A percentile compares a stretch with the other conserved stretches of the same genome.
Evolutionary conservation across 2,888 invertebrate genomes (phyloP).

Genomic region (Poecilobothrus nobilitatus): DNA sequence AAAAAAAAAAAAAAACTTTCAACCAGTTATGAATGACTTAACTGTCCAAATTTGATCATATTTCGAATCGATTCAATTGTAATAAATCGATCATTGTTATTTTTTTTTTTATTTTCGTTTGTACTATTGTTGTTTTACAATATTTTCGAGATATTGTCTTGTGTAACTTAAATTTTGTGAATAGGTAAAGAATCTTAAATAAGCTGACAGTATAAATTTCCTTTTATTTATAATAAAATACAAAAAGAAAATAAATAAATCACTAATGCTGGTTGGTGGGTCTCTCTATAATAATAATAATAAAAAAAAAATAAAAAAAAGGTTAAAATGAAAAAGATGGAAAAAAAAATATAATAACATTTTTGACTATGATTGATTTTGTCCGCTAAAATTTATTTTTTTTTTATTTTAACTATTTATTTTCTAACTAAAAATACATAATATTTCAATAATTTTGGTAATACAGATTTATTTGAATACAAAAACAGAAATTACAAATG

Average conservation of each 20-base stretch:
- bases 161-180: too few species aligned
- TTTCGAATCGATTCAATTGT: not conserved
- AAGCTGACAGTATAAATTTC: not conserved
- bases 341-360: too few species aligned
- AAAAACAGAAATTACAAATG: too few species aligned
- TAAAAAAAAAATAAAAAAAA: not conserved
- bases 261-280: not conserved
- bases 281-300: not conserved
- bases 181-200: not conserved
- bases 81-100: not conserved
- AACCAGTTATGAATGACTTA: too few species aligned
- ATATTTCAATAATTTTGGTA: too few species aligned
- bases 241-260: too few species aligned
- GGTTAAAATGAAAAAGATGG: too few species aligned
- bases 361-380: slow-evolving; percentile 2
- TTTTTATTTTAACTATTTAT: too few species aligned
- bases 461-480: not conserved
- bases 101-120: not conserved
- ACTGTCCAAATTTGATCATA: not conserved
- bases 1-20: too few species aligned
- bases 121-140: not conserved
- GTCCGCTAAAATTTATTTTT: not conserved
- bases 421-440: too few species aligned
- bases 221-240: not conserved
- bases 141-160: not conserved